Conservation (phyloP, 2,113 vertebrate genomes). For the Tupaia chinensis region DNA sequence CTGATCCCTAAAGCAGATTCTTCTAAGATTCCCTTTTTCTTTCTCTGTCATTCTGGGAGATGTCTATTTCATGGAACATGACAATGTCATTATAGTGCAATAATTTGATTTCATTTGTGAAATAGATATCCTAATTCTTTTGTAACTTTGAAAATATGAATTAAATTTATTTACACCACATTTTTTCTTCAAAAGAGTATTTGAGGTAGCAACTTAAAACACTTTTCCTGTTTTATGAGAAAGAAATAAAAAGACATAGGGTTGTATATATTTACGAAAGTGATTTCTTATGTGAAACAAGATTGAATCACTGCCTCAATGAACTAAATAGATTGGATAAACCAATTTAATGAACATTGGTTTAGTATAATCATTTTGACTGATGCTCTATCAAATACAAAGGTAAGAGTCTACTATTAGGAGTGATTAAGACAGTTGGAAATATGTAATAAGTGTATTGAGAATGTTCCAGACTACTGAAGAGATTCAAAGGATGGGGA, state of each 20-base stretch:
- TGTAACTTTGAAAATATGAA: slow-evolving; percentile 10
- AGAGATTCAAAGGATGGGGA: not conserved
- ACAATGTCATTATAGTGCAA: not conserved
- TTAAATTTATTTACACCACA: not conserved
- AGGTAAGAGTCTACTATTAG: not conserved
- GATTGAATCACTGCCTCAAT: not conserved
- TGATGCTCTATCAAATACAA: not conserved
- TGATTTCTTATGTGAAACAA: not conserved
- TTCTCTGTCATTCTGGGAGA: not conserved
- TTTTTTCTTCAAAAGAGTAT: not conserved
- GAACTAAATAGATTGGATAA: not conserved
- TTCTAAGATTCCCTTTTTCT: not conserved
- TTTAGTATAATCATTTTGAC: not conserved
- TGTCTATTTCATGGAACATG: not conserved
- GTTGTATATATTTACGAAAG: not conserved
- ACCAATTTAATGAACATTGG: not conserved
- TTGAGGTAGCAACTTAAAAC: not conserved
- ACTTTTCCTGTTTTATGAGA: not conserved
- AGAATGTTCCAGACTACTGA: not conserved
- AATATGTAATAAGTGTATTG: not conserved
- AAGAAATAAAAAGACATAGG: not conserved
- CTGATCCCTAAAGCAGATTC: not conserved
- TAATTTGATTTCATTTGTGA: slow-evolving; percentile 4
- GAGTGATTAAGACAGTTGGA: not conserved
- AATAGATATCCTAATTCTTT: not conserved